Percentiles rank a stretch among this genome's conserved stretches.
phyloP scores from a whole-genome alignment of 2,888 invertebrate genomes.

The Trachelus troglodyta region DNA sequence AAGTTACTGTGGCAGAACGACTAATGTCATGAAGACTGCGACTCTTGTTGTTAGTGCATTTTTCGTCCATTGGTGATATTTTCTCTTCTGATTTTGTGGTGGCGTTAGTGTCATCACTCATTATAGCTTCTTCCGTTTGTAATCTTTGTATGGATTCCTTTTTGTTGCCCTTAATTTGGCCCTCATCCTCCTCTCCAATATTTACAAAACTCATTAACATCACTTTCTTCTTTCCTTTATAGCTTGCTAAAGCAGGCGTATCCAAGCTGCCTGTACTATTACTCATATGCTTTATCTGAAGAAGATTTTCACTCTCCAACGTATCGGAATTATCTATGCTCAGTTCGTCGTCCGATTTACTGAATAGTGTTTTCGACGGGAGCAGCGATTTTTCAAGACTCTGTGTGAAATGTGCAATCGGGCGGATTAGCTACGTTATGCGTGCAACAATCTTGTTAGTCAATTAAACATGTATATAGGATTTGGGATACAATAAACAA shows the following conservation, averaged over 20 bases:
- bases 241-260: slow-evolving; percentile 37
- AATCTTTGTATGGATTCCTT: slow-evolving; percentile 12
- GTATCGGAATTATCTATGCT: slow-evolving; percentile 50
- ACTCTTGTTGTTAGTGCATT: slow-evolving; percentile 3
- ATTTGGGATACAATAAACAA: not conserved
- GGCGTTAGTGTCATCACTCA: not conserved
- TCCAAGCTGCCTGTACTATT: slow-evolving; percentile 58
- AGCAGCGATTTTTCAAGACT: slow-evolving; percentile 49
- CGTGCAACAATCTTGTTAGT: slow-evolving; percentile 22
- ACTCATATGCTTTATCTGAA: slow-evolving; percentile 55
- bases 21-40: slow-evolving; percentile 17
- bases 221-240: slow-evolving; percentile 41
- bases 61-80: not conserved
- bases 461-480: slow-evolving; percentile 2
- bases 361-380: slow-evolving; percentile 49
- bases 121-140: slow-evolving; percentile 10
- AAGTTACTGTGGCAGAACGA: slow-evolving; percentile 18
- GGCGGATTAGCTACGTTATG: slow-evolving; percentile 19
- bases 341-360: slow-evolving; percentile 63
- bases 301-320: slow-evolving; percentile 47
- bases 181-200: slow-evolving; percentile 33
- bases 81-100: not conserved
- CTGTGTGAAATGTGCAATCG: slow-evolving; percentile 34
- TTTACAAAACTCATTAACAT: slow-evolving; percentile 44
- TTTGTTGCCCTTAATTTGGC: not conserved